Base-by-base conservation (phyloP, 2,113 vertebrate genomes). In the Ranitomeya variabilis region DNA sequence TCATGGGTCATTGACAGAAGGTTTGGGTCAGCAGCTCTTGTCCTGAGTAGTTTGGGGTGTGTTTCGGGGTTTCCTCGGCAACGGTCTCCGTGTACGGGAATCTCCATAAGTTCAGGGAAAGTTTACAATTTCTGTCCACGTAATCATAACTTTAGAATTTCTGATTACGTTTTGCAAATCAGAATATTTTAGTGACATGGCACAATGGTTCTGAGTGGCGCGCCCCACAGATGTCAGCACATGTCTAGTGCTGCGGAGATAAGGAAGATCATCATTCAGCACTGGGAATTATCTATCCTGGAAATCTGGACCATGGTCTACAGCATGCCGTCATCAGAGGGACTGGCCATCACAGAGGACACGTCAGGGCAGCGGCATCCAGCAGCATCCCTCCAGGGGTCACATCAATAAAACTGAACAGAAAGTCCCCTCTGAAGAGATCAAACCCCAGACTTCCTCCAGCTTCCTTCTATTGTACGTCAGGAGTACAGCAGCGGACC, bases 381-480 rank as follows among this genome's bases (percentile, higher is more conserved):
- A 21, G 31, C 8, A 57, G 54, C 59, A 9, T 55, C 19, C 7
- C 12, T 88, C 37, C 87, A 74, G 23, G 5, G 54, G 83, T 31
- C 45, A 54, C 52, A 55, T 82, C 54, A 83, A 87, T 55, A 45
- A 79, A 26, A 80, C 64, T 31, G 9, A 15, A 66, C 6, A 66
- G 60, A 81, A 45, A 59, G 71, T 18, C 18, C 14, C n/a, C 4
- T 26, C 37, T 67, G 9, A 23, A 52, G n/a, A 84, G 87, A 84
- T 84, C 60, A 88, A 62, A 5, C 87, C n/a, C 57, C 87, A 88
- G 5, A 78, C 73, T 83, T 89, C 87, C 81, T 55, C 6, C 31
- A 45, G 74, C 52, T 89, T 89, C 80, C 87, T 84, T 9, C 16
- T 26, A 89, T 89, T 89, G 87, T 88, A 14, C 31, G 51, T 51